Percentiles rank a stretch among this genome's conserved stretches.
Evolutionary conservation across 2,797 vertebrate species (phyloP).

Genomic region (Eulemur albifrons): DNA sequence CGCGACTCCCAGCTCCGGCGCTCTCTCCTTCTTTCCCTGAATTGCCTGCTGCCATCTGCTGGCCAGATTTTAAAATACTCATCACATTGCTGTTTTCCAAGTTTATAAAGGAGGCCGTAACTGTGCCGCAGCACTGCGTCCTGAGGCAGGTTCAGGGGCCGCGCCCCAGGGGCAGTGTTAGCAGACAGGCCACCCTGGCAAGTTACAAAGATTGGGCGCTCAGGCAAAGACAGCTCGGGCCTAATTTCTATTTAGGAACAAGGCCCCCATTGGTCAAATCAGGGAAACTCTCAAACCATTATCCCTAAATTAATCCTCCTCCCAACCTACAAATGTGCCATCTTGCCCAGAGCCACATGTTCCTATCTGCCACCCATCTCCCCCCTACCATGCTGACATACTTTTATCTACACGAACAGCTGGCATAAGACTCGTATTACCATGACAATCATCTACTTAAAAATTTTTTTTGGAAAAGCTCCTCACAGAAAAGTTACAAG

Average conservation of each 20-base stretch:
- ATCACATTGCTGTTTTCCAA: background rate
- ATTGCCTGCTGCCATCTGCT: constrained; percentile 70
- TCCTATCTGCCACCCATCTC: background rate
- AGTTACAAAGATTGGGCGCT: background rate
- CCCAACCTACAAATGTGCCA: background rate
- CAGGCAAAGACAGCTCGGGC: background rate
- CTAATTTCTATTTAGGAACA: background rate
- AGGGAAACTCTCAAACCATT: background rate
- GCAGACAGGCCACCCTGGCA: background rate
- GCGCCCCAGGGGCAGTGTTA: background rate
- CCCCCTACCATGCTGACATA: background rate
- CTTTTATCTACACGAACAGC: background rate
- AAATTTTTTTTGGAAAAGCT: background rate
- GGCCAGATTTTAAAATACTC: background rate
- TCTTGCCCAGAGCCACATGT: background rate
- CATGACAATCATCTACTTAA: background rate
- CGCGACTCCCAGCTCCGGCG: background rate
- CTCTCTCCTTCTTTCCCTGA: background rate
- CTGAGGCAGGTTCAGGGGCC: background rate
- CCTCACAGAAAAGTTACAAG: background rate
- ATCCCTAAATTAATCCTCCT: background rate
- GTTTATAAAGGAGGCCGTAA: background rate
- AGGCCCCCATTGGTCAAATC: background rate
- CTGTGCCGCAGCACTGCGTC: background rate
- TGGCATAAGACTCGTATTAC: background rate